phyloP scores from a whole-genome alignment of 2,888 invertebrate species.

The Melanchra persicariae region DNA sequence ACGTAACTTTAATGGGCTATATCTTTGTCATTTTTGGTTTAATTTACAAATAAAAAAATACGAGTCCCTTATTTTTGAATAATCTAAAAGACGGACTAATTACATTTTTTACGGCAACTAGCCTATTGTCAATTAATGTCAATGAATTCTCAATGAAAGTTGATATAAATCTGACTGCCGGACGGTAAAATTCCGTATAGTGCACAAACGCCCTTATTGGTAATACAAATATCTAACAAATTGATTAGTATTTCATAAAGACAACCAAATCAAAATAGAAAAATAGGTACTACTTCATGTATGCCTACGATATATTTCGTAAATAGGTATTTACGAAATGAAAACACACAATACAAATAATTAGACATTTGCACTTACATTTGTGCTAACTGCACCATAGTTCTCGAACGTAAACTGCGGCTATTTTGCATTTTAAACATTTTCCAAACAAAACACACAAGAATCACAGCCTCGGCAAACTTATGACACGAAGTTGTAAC shows the following conservation, averaged over 20 bases:
- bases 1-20: too few species aligned
- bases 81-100: too few species aligned
- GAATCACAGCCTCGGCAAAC: conserved; percentile 9
- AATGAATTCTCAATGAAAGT: too few species aligned
- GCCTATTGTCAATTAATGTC: too few species aligned
- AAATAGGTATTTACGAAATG: conserved; percentile 5
- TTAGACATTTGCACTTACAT: conserved; percentile 3
- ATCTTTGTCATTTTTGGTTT: too few species aligned
- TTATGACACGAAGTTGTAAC: background rate
- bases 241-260: background rate
- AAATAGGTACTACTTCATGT: conserved; percentile 6
- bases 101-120: too few species aligned
- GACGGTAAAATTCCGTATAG: too few species aligned
- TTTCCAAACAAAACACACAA: conserved; percentile 6
- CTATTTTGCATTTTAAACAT: background rate
- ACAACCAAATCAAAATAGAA: conserved; percentile 10
- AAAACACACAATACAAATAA: conserved; percentile 5
- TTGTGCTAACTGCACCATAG: conserved; percentile 6
- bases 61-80: too few species aligned
- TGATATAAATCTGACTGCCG: too few species aligned
- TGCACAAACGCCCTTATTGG: too few species aligned
- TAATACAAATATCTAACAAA: too few species aligned
- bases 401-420: conserved; percentile 2
- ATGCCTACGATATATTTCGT: conserved; percentile 5
- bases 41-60: too few species aligned